These are phyloP conservation scores for Odontocerum albicorne DNA, from an alignment of 2,888 invertebrate genomes.

Conservation along the genomic window DNA sequence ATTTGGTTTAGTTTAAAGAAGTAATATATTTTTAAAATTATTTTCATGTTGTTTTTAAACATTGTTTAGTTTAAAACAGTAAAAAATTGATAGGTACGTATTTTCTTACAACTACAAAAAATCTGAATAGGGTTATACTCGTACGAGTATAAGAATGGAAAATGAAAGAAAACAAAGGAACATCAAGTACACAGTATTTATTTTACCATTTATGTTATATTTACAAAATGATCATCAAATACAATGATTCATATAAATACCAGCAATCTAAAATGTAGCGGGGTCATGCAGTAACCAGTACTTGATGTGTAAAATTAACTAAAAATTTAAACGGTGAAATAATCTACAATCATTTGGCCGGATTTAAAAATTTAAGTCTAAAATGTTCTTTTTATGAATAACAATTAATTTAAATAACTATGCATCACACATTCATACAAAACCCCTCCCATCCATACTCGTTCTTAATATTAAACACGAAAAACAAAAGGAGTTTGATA, in stretches of 20 bases:
- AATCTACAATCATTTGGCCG: slow-evolving; percentile 34
- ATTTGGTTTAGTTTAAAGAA: no score
- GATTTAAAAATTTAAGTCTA: slow-evolving; percentile 35
- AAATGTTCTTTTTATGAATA: slow-evolving; percentile 12
- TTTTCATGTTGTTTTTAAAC: no score
- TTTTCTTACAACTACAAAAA: no score
- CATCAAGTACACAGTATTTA: slow-evolving; percentile 27
- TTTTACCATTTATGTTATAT: slow-evolving; percentile 25
- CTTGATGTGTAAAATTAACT: slow-evolving; percentile 20
- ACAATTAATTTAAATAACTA: background rate
- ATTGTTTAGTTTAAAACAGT: no score
- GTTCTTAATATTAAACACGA: background rate
- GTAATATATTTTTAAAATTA: no score
- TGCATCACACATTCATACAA: background rate
- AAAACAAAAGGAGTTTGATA: background rate
- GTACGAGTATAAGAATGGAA: background rate
- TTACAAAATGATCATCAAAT: slow-evolving; percentile 31
- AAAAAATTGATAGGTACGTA: no score
- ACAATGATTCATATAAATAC: slow-evolving; percentile 27
- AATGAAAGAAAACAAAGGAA: slow-evolving; percentile 11
- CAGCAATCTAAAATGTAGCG: slow-evolving; percentile 31
- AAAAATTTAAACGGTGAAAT: slow-evolving; percentile 21
- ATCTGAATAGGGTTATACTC: no score
- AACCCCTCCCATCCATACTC: background rate
- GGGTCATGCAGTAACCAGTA: slow-evolving; percentile 25